Evolutionary conservation across 2,888 invertebrate species (phyloP), one percentile per base, ranked within the genome.

Genomic region (Agrochola lota): DNA sequence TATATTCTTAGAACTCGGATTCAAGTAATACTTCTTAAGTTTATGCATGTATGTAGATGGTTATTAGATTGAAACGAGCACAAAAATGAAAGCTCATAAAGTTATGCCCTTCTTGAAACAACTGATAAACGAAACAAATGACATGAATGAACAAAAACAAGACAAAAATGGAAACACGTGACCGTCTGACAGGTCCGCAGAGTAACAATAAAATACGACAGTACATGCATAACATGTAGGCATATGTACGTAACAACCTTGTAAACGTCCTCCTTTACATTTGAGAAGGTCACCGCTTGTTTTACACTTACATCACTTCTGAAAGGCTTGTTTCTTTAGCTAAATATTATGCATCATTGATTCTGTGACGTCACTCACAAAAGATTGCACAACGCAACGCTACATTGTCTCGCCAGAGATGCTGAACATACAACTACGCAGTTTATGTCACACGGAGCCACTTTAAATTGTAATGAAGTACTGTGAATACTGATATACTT

Each of bases 261-360:
- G 83, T 57, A 62, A 68, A 72, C 77, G 85, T 85, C 88, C 86
- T 86, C 86, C 78, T 88, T 83, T 83, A 80, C 76, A 80, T 87
- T 82, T 84, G 60, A 86, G 86, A 90, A 91, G 91, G 90, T 86
- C 85, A 77, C 66, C 62, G 72, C 80, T 85, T 84, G 78, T 81
- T 88, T 86, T 73, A 84, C 83, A 86, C 85, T 91, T 89, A 79
- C 88, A 90, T 88, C 90, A 89, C 74, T 55, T 74, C 85, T 85
- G 85, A 87, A 89, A 87, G 86, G 77, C 83, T 81, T n/a, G 78
- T 74, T n/a, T 81, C 84, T 84, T 77, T 80, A 70, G 71, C 70
- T 72, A 72, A 81, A 84, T 76, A 82, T 83, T 77, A 84, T 88
- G 87, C 87, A 90, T 87, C 81, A 87, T 88, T 87, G 85, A 78